Base-by-base conservation (phyloP, 2,888 invertebrate species). In the Drosophila barbarae region DNA sequence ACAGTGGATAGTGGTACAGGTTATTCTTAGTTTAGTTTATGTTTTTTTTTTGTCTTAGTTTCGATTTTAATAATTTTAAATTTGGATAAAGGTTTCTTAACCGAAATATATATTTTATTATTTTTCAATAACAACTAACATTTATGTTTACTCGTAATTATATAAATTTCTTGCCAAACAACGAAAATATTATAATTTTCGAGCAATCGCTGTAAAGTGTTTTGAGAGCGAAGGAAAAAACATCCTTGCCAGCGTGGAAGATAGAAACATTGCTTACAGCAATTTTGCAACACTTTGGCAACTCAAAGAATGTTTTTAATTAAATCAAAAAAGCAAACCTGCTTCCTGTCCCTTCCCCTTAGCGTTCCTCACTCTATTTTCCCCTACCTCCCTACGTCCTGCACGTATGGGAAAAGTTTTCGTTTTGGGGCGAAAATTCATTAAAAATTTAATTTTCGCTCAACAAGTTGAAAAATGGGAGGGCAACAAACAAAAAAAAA, bases 361-460 rank as follows among this genome's bases (percentile, higher is more conserved):
- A 28, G 10, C 30, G 10, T 5, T 13, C 55, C 13, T 18, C n/a
- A 12, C 38, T n/a, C 18, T 15, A 21, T 21, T 46, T 5, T 7
- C 3, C 28, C 15, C 36, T 8, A 7, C 26, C 26, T n/a, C 7
- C 28, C 34, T 28, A 13, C 12, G 13, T 15, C 18, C 52, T n/a
- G 26, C 46, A 39, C 63, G 63, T 58, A 75, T 73, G 75, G 64
- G 60, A 67, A 71, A 85, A 85, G 54, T 79, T 81, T 80, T 54
- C 49, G 51, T 30, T 69, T 39, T 44, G 46, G 69, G 69, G 57
- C 42, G 67, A 70, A 72, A 85, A 78, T 85, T 71, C 82, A 78
- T 84, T 84, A 82, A 74, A 81, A 81, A 84, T 85, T 69, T 72
- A 85, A 81, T 85, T 81, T 84, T 68, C 64, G 72, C 71, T 84